Percentiles rank a stretch among this genome's conserved stretches.
Conservation (phyloP, 2,888 invertebrate genomes). For the Tineola bisselliella region DNA sequence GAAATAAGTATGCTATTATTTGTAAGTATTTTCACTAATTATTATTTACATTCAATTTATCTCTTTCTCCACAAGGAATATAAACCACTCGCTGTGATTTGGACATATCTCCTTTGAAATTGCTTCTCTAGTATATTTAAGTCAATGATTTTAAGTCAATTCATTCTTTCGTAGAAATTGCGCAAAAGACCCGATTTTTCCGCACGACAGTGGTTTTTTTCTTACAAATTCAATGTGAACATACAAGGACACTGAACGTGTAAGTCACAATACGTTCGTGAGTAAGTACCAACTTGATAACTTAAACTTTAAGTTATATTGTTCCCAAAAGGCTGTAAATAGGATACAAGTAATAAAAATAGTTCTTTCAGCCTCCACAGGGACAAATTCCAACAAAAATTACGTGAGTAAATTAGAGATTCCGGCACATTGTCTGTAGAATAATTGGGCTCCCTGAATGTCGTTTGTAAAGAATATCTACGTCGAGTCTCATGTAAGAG, state of each 20-base stretch:
- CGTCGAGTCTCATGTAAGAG: constrained; percentile 15
- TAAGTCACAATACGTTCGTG: constrained; percentile 56
- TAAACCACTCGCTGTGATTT: too few species aligned
- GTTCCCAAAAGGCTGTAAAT: constrained; percentile 55
- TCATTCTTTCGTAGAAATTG: too few species aligned
- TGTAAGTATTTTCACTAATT: too few species aligned
- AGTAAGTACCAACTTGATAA: constrained; percentile 48
- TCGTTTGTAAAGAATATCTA: constrained; percentile 17
- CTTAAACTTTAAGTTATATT: constrained; percentile 54
- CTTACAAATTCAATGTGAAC: neutral
- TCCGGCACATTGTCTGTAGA: constrained; percentile 55
- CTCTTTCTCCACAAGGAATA: too few species aligned
- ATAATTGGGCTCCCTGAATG: constrained; percentile 40
- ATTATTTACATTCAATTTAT: too few species aligned
- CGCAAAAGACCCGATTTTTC: too few species aligned
- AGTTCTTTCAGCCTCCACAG: constrained; percentile 42
- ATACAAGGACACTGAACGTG: constrained; percentile 34
- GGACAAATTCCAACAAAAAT: constrained; percentile 61
- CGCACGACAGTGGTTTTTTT: too few species aligned
- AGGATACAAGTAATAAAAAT: constrained; percentile 66
- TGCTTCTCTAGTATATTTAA: too few species aligned
- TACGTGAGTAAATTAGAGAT: constrained; percentile 68
- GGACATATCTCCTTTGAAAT: too few species aligned
- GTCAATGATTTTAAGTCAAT: too few species aligned
- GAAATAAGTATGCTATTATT: too few species aligned